Evolutionary conservation across 2,888 invertebrate species (phyloP).

Genomic region (Proisotoma minuta): DNA sequence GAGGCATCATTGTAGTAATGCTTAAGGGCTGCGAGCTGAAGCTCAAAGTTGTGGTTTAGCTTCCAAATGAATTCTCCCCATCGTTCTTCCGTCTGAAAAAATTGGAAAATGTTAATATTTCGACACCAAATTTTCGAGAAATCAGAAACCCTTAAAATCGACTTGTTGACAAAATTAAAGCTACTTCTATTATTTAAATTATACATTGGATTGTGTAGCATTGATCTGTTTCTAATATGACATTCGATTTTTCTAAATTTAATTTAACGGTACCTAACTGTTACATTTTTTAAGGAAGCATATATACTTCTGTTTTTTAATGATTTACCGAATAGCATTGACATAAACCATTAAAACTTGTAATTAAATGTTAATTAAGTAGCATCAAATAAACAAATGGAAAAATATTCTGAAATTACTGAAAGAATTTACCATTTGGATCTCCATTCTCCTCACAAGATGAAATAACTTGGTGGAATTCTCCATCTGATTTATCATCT

Average conservation of each 20-base stretch:
- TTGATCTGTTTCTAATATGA: too few relatives aligned
- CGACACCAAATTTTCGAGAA: background rate
- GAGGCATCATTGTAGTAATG: constrained; percentile 41
- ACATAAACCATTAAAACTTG: too few relatives aligned
- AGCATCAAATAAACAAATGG: background rate
- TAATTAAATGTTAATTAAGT: too few relatives aligned
- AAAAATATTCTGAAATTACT: background rate
- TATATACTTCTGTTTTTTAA: too few relatives aligned
- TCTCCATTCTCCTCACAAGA: constrained; percentile 27
- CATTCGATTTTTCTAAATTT: too few relatives aligned
- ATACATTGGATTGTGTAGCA: too few relatives aligned
- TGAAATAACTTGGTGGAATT: constrained; percentile 27
- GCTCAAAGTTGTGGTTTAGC: constrained; percentile 33
- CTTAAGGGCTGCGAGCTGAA: constrained; percentile 35
- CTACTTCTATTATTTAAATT: too few relatives aligned
- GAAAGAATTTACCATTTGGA: constrained; percentile 25
- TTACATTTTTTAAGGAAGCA: too few relatives aligned
- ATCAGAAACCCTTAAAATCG: background rate
- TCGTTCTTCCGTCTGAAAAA: constrained; percentile 31
- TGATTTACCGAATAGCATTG: too few relatives aligned
- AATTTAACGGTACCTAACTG: too few relatives aligned
- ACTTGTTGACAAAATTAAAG: background rate
- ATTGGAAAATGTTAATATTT: too few relatives aligned
- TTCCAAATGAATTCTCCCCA: constrained; percentile 40
- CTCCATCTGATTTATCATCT: constrained; percentile 28